phyloP scores from a whole-genome alignment of 1,140 invertebrate genomes.

The Trichonephila clavata region DNA sequence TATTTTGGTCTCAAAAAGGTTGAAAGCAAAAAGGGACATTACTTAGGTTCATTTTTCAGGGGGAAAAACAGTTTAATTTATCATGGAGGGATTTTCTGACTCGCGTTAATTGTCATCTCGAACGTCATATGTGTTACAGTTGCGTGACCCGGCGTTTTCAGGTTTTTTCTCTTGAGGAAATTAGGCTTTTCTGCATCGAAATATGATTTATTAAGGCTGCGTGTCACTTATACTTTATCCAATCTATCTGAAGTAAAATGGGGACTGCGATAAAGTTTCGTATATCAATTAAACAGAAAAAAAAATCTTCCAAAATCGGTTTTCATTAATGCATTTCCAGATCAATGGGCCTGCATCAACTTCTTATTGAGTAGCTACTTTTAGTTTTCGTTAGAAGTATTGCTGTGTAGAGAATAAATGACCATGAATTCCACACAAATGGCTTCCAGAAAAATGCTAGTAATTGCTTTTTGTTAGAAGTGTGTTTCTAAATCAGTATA shows the following conservation, averaged over 20 bases:
- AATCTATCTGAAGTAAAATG: background rate
- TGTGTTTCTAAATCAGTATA: background rate
- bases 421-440: background rate
- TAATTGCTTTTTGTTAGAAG: background rate
- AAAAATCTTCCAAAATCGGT: conserved; percentile 5
- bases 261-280: background rate
- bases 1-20: too few relatives aligned
- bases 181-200: background rate
- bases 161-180: conserved; percentile 2
- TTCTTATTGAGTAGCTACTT: background rate
- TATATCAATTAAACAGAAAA: background rate
- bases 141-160: background rate
- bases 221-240: conserved; percentile 25
- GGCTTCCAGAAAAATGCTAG: background rate
- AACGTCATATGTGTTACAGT: background rate
- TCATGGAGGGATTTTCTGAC: background rate
- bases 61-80: background rate
- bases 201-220: conserved; percentile 2
- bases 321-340: background rate
- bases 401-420: background rate
- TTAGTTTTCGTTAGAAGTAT: background rate
- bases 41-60: too few relatives aligned
- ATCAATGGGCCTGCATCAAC: background rate
- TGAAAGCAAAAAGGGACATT: too few relatives aligned
- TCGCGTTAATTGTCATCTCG: background rate